Conservation (phyloP, 2,888 invertebrate species). For the Strigamia transsilvanica region DNA sequence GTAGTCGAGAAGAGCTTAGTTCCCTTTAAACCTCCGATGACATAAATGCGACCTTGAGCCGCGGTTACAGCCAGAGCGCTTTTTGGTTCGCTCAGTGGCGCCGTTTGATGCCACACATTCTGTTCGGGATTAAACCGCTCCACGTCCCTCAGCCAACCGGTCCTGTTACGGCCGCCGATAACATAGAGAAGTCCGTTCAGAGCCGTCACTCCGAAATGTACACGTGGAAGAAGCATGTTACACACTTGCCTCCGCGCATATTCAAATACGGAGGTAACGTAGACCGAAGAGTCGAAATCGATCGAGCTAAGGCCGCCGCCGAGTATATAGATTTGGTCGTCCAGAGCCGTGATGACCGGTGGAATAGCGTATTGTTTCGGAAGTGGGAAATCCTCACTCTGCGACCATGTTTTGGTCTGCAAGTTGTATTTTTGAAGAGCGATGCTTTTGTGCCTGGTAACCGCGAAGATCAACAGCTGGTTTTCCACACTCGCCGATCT, state of each 20-base stretch:
- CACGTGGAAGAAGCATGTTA: slow-evolving; percentile 54
- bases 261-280: slow-evolving; percentile 36
- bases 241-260: slow-evolving; percentile 8
- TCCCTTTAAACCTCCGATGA: slow-evolving; percentile 54
- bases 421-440: slow-evolving; percentile 46
- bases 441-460: slow-evolving; percentile 20
- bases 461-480: slow-evolving; percentile 35
- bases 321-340: slow-evolving; percentile 32
- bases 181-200: slow-evolving; percentile 55
- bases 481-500: background rate
- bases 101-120: slow-evolving; percentile 54
- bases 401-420: slow-evolving; percentile 38
- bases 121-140: slow-evolving; percentile 54
- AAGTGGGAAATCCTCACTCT: slow-evolving; percentile 8
- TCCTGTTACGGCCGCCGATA: slow-evolving; percentile 55
- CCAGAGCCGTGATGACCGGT: slow-evolving; percentile 25
- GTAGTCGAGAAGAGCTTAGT: slow-evolving; percentile 43
- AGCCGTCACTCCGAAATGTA: slow-evolving; percentile 54
- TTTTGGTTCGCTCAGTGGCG: slow-evolving; percentile 55
- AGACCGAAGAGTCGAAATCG: slow-evolving; percentile 3
- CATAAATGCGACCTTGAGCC: slow-evolving; percentile 50
- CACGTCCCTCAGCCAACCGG: slow-evolving; percentile 55
- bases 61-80: slow-evolving; percentile 55
- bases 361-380: slow-evolving; percentile 31
- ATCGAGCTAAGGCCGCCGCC: slow-evolving; percentile 26